Evolutionary conservation across 2,888 invertebrate species (phyloP).

Genomic region (Sabellastarte sp.): DNA sequence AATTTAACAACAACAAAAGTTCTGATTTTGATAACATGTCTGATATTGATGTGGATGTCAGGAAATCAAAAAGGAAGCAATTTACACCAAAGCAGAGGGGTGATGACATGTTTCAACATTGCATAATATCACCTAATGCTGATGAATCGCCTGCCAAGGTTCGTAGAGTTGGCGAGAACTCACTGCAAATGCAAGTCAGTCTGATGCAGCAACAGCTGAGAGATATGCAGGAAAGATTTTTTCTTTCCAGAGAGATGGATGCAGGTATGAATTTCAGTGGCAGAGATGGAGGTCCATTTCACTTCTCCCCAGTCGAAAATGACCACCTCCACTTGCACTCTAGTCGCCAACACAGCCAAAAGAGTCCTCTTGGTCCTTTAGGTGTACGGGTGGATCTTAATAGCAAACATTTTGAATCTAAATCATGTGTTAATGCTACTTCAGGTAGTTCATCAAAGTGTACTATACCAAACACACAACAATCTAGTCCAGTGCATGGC

Average conservation of each 20-base stretch:
- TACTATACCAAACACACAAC: constrained; percentile 60
- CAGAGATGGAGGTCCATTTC: not conserved
- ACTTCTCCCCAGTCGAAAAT: not conserved
- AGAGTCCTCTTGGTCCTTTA: not conserved
- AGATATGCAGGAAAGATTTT: constrained; percentile 87
- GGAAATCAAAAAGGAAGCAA: constrained; percentile 76
- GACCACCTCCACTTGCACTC: not conserved
- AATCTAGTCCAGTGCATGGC: constrained; percentile 9
- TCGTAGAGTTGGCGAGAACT: constrained; percentile 63
- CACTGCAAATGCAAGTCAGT: constrained; percentile 79
- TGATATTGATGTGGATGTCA: constrained; percentile 13
- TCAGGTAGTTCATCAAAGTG: too few species aligned
- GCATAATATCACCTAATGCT: constrained; percentile 35
- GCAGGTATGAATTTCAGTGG: constrained; percentile 13
- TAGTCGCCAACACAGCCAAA: not conserved
- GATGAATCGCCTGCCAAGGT: constrained; percentile 63
- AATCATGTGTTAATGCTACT: constrained; percentile 68
- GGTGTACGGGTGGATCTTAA: not conserved
- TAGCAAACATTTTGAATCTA: not conserved
- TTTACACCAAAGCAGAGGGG: constrained; percentile 90
- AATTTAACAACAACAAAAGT: not conserved
- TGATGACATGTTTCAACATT: too few species aligned
- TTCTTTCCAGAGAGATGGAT: constrained; percentile 40
- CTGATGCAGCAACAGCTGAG: constrained; percentile 86
- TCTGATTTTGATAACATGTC: not conserved